These are phyloP conservation scores for Setophaga petechia DNA, from an alignment of 2,113 vertebrate species.

Conservation along the genomic window DNA sequence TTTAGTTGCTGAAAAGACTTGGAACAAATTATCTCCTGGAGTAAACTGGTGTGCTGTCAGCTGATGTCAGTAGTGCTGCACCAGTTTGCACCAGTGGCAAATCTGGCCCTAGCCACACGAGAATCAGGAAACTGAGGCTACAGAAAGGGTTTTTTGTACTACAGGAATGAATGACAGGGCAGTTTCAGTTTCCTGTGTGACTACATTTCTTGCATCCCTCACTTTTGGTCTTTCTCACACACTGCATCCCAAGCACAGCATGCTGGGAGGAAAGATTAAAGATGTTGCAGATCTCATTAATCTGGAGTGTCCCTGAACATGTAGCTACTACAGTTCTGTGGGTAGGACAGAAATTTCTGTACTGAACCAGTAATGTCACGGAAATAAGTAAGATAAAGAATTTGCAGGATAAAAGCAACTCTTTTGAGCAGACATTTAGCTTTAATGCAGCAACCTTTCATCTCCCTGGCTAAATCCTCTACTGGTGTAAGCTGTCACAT, in stretches of 20 bases:
- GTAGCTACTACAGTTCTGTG: neutral
- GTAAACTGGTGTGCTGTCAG: neutral
- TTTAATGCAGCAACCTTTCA: neutral
- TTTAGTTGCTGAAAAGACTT: neutral
- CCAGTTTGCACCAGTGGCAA: conserved; percentile 32
- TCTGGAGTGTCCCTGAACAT: neutral
- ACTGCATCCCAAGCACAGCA: conserved; percentile 11
- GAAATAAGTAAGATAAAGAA: neutral
- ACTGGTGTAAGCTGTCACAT: neutral
- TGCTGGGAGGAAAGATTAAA: conserved; percentile 5
- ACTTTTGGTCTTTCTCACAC: conserved; percentile 47
- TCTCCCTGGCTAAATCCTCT: neutral
- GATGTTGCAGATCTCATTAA: conserved; percentile 23
- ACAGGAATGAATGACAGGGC: conserved; percentile 48
- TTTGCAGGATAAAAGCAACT: neutral
- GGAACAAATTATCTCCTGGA: neutral
- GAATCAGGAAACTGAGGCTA: conserved; percentile 68
- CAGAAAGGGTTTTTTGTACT: conserved; percentile 47
- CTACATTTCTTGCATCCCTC: neutral
- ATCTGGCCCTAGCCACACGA: conserved; percentile 11
- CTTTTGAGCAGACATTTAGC: neutral
- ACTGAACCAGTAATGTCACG: neutral
- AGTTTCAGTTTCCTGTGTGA: conserved; percentile 61
- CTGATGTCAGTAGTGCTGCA: neutral
- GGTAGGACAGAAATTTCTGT: neutral